A percentile compares a stretch with the other conserved stretches of the same genome.
Evolutionary conservation across 2,888 invertebrate species (phyloP).

Genomic region (Caenorhabditis angaria): DNA sequence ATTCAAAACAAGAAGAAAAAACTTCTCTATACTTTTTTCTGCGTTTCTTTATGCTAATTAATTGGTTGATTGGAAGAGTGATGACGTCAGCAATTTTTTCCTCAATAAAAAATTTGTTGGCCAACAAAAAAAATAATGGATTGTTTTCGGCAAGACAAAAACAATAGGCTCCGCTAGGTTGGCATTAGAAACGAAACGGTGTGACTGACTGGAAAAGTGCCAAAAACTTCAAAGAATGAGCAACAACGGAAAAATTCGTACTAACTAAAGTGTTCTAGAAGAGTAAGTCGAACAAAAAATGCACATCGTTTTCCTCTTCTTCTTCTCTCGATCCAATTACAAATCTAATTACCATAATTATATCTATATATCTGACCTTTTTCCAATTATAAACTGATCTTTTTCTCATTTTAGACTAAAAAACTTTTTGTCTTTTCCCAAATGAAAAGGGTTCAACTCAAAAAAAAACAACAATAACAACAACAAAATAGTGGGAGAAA

Average conservation of each 20-base stretch:
- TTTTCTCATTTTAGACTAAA: too few relatives aligned
- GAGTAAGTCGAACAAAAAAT: not conserved
- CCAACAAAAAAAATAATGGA: slow-evolving; percentile 4
- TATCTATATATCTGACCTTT: slow-evolving; percentile 2
- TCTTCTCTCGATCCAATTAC: not conserved
- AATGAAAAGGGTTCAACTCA: too few relatives aligned
- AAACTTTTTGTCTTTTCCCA: slow-evolving; percentile 19
- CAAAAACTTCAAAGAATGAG: too few relatives aligned
- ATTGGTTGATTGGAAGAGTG: slow-evolving; percentile 3
- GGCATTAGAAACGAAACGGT: too few relatives aligned
- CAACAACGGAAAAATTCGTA: too few relatives aligned
- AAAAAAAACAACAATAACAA: slow-evolving; percentile 1
- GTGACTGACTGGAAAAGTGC: too few relatives aligned
- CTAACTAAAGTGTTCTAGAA: not conserved
- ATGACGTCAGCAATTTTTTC: not conserved
- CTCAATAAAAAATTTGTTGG: not conserved
- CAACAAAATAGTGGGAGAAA: too few relatives aligned
- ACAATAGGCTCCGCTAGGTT: too few relatives aligned
- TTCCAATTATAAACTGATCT: not conserved
- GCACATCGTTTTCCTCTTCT: not conserved
- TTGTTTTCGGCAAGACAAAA: slow-evolving; percentile 4
- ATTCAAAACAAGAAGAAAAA: slow-evolving; percentile 11
- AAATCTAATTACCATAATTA: slow-evolving; percentile 4
- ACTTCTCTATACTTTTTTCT: slow-evolving; percentile 9
- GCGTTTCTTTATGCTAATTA: slow-evolving; percentile 4